Conservation (phyloP, 2,797 vertebrate genomes). For the Echeneis naucrates region DNA sequence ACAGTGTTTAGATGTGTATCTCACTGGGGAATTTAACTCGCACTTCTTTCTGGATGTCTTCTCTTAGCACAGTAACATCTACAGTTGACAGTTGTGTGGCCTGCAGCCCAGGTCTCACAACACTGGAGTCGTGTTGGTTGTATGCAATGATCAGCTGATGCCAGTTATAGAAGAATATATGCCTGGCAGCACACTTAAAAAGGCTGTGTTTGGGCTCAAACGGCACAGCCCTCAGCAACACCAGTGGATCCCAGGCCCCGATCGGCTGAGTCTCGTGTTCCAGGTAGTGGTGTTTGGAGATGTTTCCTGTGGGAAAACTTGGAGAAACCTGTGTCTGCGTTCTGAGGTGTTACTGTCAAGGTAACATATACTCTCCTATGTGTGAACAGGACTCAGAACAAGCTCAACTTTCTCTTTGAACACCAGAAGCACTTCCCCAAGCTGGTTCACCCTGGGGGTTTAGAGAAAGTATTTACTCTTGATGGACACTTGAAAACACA, state of each 20-base stretch:
- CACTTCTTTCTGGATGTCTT: no score
- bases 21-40: no score
- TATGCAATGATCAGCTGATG: slow-evolving; percentile 17
- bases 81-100: slow-evolving; percentile 36
- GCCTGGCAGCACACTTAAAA: no score
- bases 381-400: slow-evolving; percentile 28
- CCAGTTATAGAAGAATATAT: no score
- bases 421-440: slow-evolving; percentile 28
- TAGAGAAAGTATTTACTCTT: slow-evolving; percentile 33
- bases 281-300: slow-evolving; percentile 12
- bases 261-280: not conserved
- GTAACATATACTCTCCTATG: not conserved
- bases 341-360: slow-evolving; percentile 2
- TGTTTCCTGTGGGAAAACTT: slow-evolving; percentile 5
- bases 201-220: no score
- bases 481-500: slow-evolving; percentile 16
- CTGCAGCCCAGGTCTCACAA: slow-evolving; percentile 39
- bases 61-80: not conserved
- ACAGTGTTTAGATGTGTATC: no score
- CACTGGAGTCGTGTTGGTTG: slow-evolving; percentile 43
- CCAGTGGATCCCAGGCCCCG: slow-evolving; percentile 24
- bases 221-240: not conserved
- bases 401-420: slow-evolving; percentile 38
- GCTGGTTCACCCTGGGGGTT: slow-evolving; percentile 37
- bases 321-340: slow-evolving; percentile 8